Evolutionary conservation across 2,888 invertebrate genomes (phyloP), one percentile per base, ranked within the genome.

Genomic region (Sarcophaga subvicina): DNA sequence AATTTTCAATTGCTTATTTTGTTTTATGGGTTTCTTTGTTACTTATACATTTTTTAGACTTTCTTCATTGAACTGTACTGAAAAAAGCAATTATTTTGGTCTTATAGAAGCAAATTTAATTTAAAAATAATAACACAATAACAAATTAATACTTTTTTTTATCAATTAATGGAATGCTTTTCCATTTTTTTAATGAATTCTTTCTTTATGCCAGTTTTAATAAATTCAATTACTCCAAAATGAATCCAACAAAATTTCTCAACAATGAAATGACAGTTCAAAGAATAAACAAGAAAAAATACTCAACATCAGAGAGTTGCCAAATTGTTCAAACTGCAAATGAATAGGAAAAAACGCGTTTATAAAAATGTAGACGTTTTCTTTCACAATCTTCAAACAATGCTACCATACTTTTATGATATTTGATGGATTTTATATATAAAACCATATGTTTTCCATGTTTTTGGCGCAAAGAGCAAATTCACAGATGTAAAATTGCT

Each of bases 181-280:
- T 37, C n/a, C 27, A 22, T 22, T 49, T 63, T 49, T 47, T 25
- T 64, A 49, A 64, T 63, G 3, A 70, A 70, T n/a, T n/a, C 22
- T 67, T 45, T 37, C 20, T 45, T 17, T 54, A 54, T 17, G 54
- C 54, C 54, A 45, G 20, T 77, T 75, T 59, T 59, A 17, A 69
- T 59, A 81, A 73, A 81, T 85, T 81, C 45, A 77, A 70, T 85
- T 81, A 77, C 73, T 75, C 54, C 64, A 66, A 82, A 27, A 78
- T 66, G 47, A 78, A 78, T 70, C 78, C 17, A 17, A 54, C 54
- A 75, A 81, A 59, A 79, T 60, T 77, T 80, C 73, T 49, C 62
- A 70, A 71, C 80, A 67, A 54, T 47, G 64, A 66, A 60, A 63
- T 80, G 80, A 80, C 80, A 85, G 67, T n/a, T 64, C 5, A 49